Evolutionary conservation across 1,140 invertebrate species (phyloP).

Genomic region (Sitophilus oryzae): DNA sequence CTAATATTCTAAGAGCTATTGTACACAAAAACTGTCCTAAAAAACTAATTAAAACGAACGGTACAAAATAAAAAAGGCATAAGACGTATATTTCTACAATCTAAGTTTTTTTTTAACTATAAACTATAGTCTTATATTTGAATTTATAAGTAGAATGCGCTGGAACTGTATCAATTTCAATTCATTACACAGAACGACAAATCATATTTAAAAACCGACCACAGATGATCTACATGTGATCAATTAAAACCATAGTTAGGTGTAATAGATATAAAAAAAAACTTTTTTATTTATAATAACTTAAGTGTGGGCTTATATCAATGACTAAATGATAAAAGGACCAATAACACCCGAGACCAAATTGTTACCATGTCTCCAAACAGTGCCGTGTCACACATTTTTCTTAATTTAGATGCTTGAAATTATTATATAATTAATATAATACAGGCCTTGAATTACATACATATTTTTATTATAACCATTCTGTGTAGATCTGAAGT

Average conservation of each 20-base stretch:
- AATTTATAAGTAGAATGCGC: not conserved
- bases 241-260: no score
- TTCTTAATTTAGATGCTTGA: no score
- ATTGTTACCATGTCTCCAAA: no score
- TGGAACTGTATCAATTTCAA: not conserved
- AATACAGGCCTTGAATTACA: not conserved
- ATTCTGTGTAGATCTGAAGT: not conserved
- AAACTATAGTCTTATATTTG: slow-evolving; percentile 19
- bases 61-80: not conserved
- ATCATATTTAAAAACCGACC: no score
- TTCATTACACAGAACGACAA: not conserved
- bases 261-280: no score
- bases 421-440: not conserved
- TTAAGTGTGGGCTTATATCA: no score
- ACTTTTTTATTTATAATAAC: no score
- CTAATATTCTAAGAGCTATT: slow-evolving; percentile 4
- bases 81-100: slow-evolving; percentile 46
- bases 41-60: slow-evolving; percentile 13
- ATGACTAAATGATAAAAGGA: no score
- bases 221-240: no score
- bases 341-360: no score
- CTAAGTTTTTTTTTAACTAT: slow-evolving; percentile 12
- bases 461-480: not conserved
- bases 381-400: no score
- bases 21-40: slow-evolving; percentile 22